Base-by-base conservation (phyloP, 1,140 invertebrate species). In the Drosophila setifemur region DNA sequence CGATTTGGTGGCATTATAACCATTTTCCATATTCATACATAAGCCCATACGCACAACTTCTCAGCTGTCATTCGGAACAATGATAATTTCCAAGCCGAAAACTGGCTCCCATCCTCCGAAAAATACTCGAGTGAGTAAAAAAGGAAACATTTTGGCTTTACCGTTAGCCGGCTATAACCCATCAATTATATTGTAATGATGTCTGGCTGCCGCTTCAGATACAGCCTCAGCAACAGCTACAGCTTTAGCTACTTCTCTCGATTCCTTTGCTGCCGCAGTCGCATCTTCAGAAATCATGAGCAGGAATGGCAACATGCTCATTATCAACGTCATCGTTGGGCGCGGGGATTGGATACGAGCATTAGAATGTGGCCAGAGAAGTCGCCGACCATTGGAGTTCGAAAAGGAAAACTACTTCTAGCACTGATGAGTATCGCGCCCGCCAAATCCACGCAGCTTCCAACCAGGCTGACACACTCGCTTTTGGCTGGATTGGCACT, bases 141-240 rank as follows among this genome's bases (percentile, higher is more conserved):
- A 63, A 35, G 55, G 57, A 85, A 85, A 57, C 52, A 82, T 81
- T 72, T 83, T 45, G 54, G 74, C 54, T 76, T 55, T 81, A 86
- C 81, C 82, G 81, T 86, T 86, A 73, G 43, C 58, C 54, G 72
- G 52, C 71, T 76, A 86, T 86, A 86, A 76, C 75, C 81, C 81
- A 86, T 86, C 81, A 86, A 86, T 86, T 86, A 86, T 86, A 86
- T 87, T 86, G 81, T 87, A 86, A 86, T 81, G 81, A 86, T 86
- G 81, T 86, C 79, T 81, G 81, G 74, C 61, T 64, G 64, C 43
- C 25, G 47, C 45, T 45, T 47, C 29, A 16, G 61, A 48, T 68
- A 48, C 48, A 35, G 50, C 43, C 52, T 47, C 21, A 25, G 70
- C 70, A 39, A 39, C 39, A 40, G 57, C 54, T 35, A 50, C 61